Conservation (phyloP, 2,888 invertebrate species). For the Lissocephala sabroskyi region DNA sequence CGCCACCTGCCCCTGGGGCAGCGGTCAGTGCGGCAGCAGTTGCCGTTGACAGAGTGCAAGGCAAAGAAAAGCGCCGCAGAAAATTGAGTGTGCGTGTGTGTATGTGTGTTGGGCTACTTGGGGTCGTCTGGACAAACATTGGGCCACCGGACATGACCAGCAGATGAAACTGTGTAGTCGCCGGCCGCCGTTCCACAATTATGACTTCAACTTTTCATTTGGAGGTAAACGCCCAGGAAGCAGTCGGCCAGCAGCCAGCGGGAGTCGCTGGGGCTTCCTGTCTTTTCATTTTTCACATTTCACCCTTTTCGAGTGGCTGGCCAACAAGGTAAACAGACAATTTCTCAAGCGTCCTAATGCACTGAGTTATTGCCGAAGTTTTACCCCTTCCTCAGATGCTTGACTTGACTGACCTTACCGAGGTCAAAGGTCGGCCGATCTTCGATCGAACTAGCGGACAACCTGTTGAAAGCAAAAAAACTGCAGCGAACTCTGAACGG, state of each 20-base stretch:
- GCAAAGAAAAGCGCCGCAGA: constrained; percentile 22
- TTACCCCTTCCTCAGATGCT: too few relatives aligned
- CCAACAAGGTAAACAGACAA: constrained; percentile 66
- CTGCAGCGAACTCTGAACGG: background rate
- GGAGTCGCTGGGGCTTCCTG: constrained; percentile 14
- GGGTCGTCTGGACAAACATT: constrained; percentile 70
- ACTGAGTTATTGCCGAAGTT: constrained; percentile 52
- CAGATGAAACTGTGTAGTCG: constrained; percentile 57
- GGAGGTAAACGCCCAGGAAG: constrained; percentile 7
- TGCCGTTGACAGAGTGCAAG: constrained; percentile 52
- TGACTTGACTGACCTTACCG: too few relatives aligned
- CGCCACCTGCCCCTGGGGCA: constrained; percentile 36
- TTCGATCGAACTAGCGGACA: too few relatives aligned
- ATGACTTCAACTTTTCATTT: constrained; percentile 59
- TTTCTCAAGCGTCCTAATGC: constrained; percentile 66
- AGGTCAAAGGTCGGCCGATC: too few relatives aligned
- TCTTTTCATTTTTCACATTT: constrained; percentile 62
- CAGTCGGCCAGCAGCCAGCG: background rate
- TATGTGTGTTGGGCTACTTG: constrained; percentile 44
- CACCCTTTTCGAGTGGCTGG: constrained; percentile 41
- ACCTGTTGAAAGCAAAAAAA: background rate
- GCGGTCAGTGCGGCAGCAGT: constrained; percentile 55
- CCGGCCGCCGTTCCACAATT: constrained; percentile 42
- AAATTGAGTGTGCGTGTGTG: constrained; percentile 10
- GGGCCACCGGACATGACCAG: constrained; percentile 61